Conservation (phyloP, 2,888 invertebrate species). For the Candidula unifasciata region DNA sequence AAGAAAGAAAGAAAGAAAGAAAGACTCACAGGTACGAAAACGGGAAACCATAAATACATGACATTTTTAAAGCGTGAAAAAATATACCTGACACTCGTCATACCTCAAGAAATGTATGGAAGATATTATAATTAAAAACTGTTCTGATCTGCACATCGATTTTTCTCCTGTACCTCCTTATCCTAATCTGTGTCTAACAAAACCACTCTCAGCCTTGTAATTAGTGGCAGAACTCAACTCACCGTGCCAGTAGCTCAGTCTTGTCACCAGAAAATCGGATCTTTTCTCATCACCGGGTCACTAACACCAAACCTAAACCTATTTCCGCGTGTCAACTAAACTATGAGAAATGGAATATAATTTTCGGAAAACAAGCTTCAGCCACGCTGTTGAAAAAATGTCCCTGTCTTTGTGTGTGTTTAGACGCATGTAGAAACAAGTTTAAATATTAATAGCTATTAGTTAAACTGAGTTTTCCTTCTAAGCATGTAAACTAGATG, state of each 20-base stretch:
- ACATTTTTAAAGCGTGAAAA: neutral
- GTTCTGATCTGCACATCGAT: slow-evolving; percentile 5
- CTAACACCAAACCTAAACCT: neutral
- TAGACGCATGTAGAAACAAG: too few relatives aligned
- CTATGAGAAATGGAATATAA: neutral
- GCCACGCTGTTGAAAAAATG: too few relatives aligned
- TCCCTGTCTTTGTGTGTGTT: too few relatives aligned
- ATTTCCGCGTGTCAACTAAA: slow-evolving; percentile 28
- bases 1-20: too few relatives aligned
- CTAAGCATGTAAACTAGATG: neutral
- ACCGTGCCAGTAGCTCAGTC: slow-evolving; percentile 14
- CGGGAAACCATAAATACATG: too few relatives aligned
- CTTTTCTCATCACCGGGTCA: neutral
- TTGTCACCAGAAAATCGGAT: slow-evolving; percentile 33
- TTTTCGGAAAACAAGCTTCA: too few relatives aligned
- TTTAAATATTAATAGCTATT: too few relatives aligned
- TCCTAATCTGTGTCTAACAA: neutral
- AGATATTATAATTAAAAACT: neutral
- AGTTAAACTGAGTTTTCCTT: too few relatives aligned
- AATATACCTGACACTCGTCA: neutral
- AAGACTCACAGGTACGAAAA: too few relatives aligned
- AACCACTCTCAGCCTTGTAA: neutral
- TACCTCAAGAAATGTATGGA: neutral
- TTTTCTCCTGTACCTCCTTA: neutral
- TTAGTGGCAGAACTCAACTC: slow-evolving; percentile 22